A percentile compares a stretch with the other conserved stretches of the same genome.
Evolutionary conservation across 1,140 invertebrate genomes (phyloP).

Genomic region (Drosophila bocqueti): DNA sequence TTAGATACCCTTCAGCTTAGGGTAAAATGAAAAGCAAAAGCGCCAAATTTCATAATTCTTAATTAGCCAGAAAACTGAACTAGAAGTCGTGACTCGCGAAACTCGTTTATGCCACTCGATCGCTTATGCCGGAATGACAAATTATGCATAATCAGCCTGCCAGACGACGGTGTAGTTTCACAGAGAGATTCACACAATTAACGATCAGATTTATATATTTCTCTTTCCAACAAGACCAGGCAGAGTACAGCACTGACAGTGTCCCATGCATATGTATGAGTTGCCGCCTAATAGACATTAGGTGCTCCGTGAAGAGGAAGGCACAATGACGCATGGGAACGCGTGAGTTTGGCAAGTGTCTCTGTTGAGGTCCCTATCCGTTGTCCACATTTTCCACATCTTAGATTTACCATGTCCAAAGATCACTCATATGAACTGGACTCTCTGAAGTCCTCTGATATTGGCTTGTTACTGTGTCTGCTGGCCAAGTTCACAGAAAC

Average conservation of each 20-base stretch:
- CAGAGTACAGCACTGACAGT: slow-evolving; percentile 5
- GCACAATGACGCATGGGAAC: background rate
- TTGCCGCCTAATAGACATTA: slow-evolving; percentile 9
- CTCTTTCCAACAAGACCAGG: slow-evolving; percentile 28
- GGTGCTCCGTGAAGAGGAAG: background rate
- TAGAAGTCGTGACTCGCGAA: slow-evolving; percentile 51
- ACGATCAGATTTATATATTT: slow-evolving; percentile 55
- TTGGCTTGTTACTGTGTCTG: background rate
- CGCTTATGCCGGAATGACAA: slow-evolving; percentile 54
- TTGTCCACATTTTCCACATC: background rate
- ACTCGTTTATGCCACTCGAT: slow-evolving; percentile 50
- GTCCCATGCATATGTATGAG: slow-evolving; percentile 46
- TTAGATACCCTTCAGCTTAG: slow-evolving; percentile 22
- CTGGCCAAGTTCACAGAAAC: background rate
- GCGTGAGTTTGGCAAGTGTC: background rate
- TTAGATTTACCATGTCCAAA: background rate
- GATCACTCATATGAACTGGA: background rate
- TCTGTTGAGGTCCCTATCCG: background rate
- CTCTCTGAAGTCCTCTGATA: background rate
- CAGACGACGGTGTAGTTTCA: slow-evolving; percentile 45
- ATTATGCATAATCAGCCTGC: slow-evolving; percentile 60
- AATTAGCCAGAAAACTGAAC: slow-evolving; percentile 55
- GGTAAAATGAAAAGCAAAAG: slow-evolving; percentile 45
- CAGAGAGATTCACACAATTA: slow-evolving; percentile 58
- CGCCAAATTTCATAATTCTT: slow-evolving; percentile 63